phyloP scores from a whole-genome alignment of 2,797 vertebrate genomes.

The Ambastaia sidthimunki region DNA sequence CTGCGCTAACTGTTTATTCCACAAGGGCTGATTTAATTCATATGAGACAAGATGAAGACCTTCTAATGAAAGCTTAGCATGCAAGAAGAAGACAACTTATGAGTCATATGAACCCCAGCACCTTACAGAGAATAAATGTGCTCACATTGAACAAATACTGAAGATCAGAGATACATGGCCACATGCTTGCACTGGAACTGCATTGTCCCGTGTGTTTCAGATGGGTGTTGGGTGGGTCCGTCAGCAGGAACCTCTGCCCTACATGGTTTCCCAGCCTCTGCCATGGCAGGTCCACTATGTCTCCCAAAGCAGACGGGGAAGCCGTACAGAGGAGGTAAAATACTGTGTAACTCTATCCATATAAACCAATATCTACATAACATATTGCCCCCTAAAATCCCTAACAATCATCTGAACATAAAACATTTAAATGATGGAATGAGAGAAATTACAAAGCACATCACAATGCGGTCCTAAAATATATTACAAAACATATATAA shows the following conservation, averaged over 20 bases:
- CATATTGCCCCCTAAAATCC: no score
- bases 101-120: background rate
- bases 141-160: slow-evolving; percentile 2
- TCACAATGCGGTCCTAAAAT: no score
- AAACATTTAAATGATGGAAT: background rate
- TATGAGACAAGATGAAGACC: slow-evolving; percentile 22
- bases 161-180: background rate
- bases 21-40: slow-evolving; percentile 27
- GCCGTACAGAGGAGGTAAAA: slow-evolving; percentile 81
- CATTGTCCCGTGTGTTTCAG: slow-evolving; percentile 59
- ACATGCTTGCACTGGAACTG: background rate
- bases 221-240: slow-evolving; percentile 66
- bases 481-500: no score
- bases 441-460: background rate
- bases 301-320: slow-evolving; percentile 81
- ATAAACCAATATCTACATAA: background rate
- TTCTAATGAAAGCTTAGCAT: slow-evolving; percentile 41
- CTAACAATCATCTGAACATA: no score
- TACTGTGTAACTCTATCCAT: background rate
- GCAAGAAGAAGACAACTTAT: slow-evolving; percentile 25
- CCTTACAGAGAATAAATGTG: background rate
- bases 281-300: slow-evolving; percentile 88
- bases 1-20: slow-evolving; percentile 22
- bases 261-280: slow-evolving; percentile 84
- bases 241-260: slow-evolving; percentile 78